These are phyloP conservation scores for Tenualosa thibaudeaui DNA, from an alignment of 2,797 vertebrate species.

Conservation along the genomic window DNA sequence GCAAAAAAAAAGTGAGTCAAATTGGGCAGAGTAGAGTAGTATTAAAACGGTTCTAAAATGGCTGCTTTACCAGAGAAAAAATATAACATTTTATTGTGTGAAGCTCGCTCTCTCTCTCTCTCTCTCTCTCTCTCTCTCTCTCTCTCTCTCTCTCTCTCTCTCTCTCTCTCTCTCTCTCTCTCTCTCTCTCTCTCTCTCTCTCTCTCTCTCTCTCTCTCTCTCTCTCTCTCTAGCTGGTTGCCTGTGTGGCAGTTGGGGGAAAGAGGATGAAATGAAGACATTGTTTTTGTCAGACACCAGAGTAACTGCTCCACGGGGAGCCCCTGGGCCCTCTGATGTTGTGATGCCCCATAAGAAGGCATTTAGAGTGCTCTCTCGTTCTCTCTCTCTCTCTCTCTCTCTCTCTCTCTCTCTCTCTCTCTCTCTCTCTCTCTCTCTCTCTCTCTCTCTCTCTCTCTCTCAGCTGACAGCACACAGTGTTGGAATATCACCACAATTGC, in stretches of 20 bases:
- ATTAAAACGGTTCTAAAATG: too few relatives aligned
- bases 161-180: too few relatives aligned
- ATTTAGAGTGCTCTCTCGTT: background rate
- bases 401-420: background rate
- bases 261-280: background rate
- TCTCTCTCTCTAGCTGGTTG: background rate
- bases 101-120: background rate
- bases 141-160: too few relatives aligned
- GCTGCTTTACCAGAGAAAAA: too few relatives aligned
- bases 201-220: too few relatives aligned
- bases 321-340: background rate
- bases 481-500: too few relatives aligned
- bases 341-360: background rate
- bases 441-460: background rate
- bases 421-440: conserved; percentile 16
- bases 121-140: too few relatives aligned
- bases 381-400: conserved; percentile 11
- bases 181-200: too few relatives aligned
- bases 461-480: background rate
- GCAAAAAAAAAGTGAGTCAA: too few relatives aligned
- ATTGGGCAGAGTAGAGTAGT: too few relatives aligned
- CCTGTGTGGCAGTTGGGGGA: background rate
- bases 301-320: background rate
- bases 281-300: conserved; percentile 21
- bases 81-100: background rate